Evolutionary conservation across 35 echinoderm and acorn worm species (phyloP).

Genomic region (Antedon bifida): DNA sequence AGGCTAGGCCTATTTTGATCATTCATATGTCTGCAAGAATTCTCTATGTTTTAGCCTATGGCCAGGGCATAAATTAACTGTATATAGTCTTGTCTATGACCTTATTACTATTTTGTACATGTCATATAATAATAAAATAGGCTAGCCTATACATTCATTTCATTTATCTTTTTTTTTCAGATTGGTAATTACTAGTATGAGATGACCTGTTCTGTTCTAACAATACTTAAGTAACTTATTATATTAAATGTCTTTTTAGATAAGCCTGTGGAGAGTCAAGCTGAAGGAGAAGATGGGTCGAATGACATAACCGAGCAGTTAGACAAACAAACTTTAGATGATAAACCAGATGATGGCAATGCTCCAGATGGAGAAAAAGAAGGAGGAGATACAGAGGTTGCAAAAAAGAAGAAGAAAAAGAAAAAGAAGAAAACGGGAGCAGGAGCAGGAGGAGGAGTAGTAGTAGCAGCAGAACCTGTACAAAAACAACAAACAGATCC

Average conservation of each 20-base stretch:
- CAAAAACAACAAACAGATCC: constrained; percentile 78
- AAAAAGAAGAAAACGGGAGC: constrained; percentile 68
- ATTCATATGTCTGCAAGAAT: background rate
- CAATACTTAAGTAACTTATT: background rate
- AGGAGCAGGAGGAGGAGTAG: constrained; percentile 13
- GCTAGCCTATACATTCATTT: background rate
- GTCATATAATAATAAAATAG: no score
- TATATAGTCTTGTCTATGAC: no score
- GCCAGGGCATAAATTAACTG: no score
- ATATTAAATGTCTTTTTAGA: no score
- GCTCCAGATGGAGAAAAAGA: background rate
- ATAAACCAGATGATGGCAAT: constrained; percentile 13
- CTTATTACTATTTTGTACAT: no score
- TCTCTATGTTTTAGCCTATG: no score
- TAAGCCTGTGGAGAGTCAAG: constrained; percentile 12
- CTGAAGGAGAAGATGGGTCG: constrained; percentile 47
- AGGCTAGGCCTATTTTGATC: constrained; percentile 1
- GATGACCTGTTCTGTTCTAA: background rate
- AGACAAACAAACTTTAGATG: constrained; percentile 50
- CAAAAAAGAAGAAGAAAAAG: constrained; percentile 96
- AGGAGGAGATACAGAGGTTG: constrained; percentile 8
- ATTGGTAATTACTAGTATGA: background rate
- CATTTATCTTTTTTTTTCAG: background rate
- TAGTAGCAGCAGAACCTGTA: background rate
- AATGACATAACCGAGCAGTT: constrained; percentile 51